Base-by-base conservation (phyloP, 2,797 vertebrate species). In the Lepidocolaptes lacrymiger region DNA sequence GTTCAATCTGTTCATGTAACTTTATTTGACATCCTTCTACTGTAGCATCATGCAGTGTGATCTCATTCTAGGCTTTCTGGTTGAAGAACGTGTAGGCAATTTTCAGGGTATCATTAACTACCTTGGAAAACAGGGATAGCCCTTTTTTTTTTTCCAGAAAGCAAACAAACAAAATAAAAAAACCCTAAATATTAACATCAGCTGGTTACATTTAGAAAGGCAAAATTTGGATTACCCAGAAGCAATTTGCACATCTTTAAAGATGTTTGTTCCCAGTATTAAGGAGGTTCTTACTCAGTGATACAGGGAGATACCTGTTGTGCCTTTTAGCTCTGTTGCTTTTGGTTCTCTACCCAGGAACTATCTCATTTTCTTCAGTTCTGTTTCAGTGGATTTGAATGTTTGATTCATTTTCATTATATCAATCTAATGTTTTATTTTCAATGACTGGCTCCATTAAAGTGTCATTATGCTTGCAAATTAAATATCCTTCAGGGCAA, bases 21-120 rank as follows among this genome's bases (percentile, higher is more conserved):
- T 83, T 36, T 32, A 3, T 8, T 19, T 86, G 51, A 34, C 32
- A 58, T 51, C 32, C 18, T 59, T 75, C 20, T 54, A 14, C 32
- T 62, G 0, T 2, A 51, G 23, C 39, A 36, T 66, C 0, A 1
- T 43, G 22, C 43, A 46, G 66, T n/a, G 22, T n/a, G 11, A 27
- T 68, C 19, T 61, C 32, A 4, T 69, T 92, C 91, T 85, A 85
- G 36, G 18, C 11, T 77, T 83, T 80, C n/a, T 85, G 23, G 9
- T 56, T 85, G 44, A 89, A 69, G 58, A 81, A 18, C 20, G 17
- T 6, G 18, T 34, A 34, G 74, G 39, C 27, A n/a, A 4, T 56
- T 39, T 74, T 71, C 48, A 56, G 41, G 20, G 2, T 84, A 27
- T 74, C 37, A 54, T 54, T 86, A 84, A 51, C 23, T 46, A 22